Base-by-base conservation (phyloP, 2,113 vertebrate genomes). In the Tenebrosternarchus preto region DNA sequence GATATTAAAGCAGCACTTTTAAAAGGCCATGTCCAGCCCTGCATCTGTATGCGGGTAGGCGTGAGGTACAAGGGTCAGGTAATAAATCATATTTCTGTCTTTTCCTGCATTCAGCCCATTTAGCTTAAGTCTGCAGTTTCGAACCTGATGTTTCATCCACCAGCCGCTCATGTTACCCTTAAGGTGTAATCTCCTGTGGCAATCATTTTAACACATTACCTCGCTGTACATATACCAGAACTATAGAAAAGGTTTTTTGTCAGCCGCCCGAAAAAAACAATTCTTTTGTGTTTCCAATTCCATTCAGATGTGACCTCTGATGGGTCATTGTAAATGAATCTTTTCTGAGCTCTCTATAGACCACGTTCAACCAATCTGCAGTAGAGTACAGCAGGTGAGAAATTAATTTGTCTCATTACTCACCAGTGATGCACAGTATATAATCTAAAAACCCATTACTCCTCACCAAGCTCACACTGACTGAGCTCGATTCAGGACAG, bases 81-180 rank as follows among this genome's bases (percentile, higher is more conserved):
- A 17, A 31, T 3, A 82, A 29, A 80, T 83, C 33, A 50, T 88
- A 88, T 86, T 88, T 88, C 83, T 83, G 81, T 84, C 86, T 82
- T 60, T 3, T 79, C 25, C 11, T 53, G 57, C n/a, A 2, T 33
- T 27, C 33, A 55, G 63, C 72, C 77, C 85, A 88, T 88, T 79
- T 80, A 84, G 86, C 72, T 78, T 36, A 36, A 39, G 71, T 86
- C 85, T 81, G 60, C 70, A 60, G 83, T 88, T 88, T 86, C 76
- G 83, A 85, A 82, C 39, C 76, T 43, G 29, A 64, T 39, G 7
- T 82, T 82, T 84, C 77, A 84, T 70, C 75, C 56, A 74, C 55
- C 59, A 50, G 33, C 77, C 31, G 57, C 76, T 20, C 89, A 82
- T 83, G 74, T 85, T 74, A 82, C 72, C 77, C 70, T 56, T 4